Percentiles rank a stretch among this genome's conserved stretches.
phyloP scores from a whole-genome alignment of 2,113 vertebrate species.

The Pomatorhinus ruficollis region DNA sequence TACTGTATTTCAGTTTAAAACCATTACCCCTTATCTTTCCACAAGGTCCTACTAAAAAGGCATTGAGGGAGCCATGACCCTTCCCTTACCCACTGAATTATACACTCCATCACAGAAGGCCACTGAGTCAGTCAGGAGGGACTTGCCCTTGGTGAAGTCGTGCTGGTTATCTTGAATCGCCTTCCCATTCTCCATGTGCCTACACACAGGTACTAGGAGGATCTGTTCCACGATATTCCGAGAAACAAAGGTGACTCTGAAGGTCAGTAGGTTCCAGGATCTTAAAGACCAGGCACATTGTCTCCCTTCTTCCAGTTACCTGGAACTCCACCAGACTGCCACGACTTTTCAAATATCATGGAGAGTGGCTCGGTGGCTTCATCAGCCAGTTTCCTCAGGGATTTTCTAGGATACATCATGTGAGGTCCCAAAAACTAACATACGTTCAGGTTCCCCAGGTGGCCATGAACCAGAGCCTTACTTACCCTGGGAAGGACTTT shows the following conservation, averaged over 20 bases:
- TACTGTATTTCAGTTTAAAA: not conserved
- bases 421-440: not conserved
- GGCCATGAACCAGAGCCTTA: not conserved
- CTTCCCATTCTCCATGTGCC: not conserved
- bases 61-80: not conserved
- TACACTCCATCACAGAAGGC: not conserved
- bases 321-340: not conserved
- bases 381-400: not conserved
- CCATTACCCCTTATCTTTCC: rapidly evolving
- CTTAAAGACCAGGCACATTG: rapidly evolving
- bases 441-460: not conserved
- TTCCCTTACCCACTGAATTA: not conserved
- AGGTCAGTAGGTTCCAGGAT: not conserved
- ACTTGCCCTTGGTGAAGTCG: not conserved
- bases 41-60: not conserved
- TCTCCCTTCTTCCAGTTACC: not conserved
- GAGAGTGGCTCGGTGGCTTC: not conserved
- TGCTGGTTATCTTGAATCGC: not conserved
- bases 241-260: not conserved
- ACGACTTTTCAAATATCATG: not conserved
- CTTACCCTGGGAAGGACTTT: not conserved
- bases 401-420: not conserved
- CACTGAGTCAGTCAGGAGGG: too few species aligned
- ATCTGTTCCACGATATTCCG: too few species aligned
- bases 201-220: not conserved